Evolutionary conservation across 2,113 vertebrate species (phyloP).

Genomic region (Notothenia rossii): DNA sequence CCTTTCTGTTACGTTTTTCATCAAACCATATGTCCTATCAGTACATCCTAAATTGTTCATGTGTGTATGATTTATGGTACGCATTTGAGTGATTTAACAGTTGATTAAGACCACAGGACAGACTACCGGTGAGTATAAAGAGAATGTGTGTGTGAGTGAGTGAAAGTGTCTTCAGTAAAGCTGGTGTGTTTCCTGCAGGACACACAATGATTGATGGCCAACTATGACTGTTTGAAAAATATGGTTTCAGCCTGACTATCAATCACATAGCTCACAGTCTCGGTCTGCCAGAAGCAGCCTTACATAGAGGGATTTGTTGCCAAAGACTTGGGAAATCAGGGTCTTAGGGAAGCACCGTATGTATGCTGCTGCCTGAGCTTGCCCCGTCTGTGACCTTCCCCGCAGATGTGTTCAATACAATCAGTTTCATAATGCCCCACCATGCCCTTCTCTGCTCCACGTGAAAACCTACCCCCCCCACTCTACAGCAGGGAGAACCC

Average conservation of each 20-base stretch:
- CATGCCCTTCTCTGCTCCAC: slow-evolving; percentile 12
- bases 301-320: slow-evolving; percentile 34
- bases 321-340: slow-evolving; percentile 18
- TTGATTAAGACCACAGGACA: neutral
- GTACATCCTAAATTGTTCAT: neutral
- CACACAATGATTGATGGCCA: slow-evolving; percentile 67
- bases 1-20: slow-evolving; percentile 2
- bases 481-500: slow-evolving; percentile 16
- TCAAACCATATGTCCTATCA: slow-evolving; percentile 1
- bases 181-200: slow-evolving; percentile 32
- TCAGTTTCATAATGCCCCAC: slow-evolving; percentile 22
- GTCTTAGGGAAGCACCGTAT: slow-evolving; percentile 21
- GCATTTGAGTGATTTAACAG: slow-evolving; percentile 24
- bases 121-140: neutral
- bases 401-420: slow-evolving; percentile 50
- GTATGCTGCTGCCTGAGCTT: slow-evolving; percentile 18
- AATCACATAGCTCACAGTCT: slow-evolving; percentile 57
- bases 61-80: neutral
- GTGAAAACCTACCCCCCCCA: slow-evolving; percentile 15
- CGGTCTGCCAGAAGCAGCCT: slow-evolving; percentile 9
- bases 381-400: slow-evolving; percentile 42
- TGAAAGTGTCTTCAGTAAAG: slow-evolving; percentile 7
- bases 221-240: slow-evolving; percentile 63
- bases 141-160: neutral
- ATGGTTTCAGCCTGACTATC: slow-evolving; percentile 71